Percentiles rank a stretch among this genome's conserved stretches.
Conservation (phyloP, 1,140 invertebrate species). For the Sycophila sp. region DNA sequence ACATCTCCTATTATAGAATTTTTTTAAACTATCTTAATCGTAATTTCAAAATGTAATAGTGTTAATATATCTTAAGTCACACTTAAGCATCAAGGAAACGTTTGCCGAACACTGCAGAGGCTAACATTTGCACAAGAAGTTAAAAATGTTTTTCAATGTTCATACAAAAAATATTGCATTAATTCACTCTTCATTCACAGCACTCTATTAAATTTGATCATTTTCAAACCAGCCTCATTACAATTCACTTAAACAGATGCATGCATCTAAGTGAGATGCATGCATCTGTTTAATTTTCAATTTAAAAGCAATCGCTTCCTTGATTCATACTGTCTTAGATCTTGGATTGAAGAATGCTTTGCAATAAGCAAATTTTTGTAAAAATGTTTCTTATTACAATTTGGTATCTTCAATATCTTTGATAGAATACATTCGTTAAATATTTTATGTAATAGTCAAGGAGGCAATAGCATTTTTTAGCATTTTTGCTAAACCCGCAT, state of each 20-base stretch:
- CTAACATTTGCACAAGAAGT: not conserved
- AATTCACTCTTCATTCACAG: not conserved
- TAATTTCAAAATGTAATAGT: not conserved
- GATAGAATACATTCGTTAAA: too few relatives aligned
- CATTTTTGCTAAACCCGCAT: too few relatives aligned
- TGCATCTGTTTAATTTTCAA: not conserved
- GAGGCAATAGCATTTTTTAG: too few relatives aligned
- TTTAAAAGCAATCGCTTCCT: constrained; percentile 8
- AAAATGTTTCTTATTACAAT: constrained; percentile 10
- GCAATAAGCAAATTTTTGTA: not conserved
- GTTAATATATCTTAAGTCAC: constrained; percentile 14
- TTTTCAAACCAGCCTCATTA: not conserved
- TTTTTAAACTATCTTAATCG: not conserved
- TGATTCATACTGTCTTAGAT: constrained; percentile 2
- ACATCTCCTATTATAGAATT: constrained; percentile 10
- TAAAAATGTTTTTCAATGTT: not conserved
- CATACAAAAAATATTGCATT: not conserved
- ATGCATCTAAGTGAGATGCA: too few relatives aligned
- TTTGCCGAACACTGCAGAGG: not conserved
- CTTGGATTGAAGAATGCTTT: not conserved
- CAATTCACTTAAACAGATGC: too few relatives aligned
- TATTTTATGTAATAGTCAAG: too few relatives aligned
- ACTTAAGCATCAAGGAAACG: constrained; percentile 10
- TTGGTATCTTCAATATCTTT: not conserved
- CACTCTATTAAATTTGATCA: not conserved